phyloP scores from a whole-genome alignment of 1,140 invertebrate genomes.

The Drosophila parvula region DNA sequence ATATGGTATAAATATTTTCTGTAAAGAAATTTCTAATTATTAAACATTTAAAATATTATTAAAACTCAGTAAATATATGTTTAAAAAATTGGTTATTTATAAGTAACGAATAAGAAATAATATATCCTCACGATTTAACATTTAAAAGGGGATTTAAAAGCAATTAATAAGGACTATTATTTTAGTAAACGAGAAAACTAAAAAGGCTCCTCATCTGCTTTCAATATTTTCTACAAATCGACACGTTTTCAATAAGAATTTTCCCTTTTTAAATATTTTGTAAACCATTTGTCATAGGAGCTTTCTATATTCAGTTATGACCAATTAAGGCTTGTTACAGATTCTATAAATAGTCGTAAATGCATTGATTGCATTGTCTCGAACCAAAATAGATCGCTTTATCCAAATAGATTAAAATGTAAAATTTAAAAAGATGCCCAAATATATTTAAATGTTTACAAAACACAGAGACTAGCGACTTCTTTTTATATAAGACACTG shows the following conservation, averaged over 20 bases:
- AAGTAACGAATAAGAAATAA: no score
- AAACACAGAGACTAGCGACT: slow-evolving; percentile 13
- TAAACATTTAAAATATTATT: neutral
- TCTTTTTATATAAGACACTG: slow-evolving; percentile 60
- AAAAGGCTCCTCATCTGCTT: no score
- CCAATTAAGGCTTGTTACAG: slow-evolving; percentile 43
- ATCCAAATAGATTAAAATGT: neutral
- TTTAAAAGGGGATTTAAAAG: no score
- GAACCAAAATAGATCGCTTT: slow-evolving; percentile 4
- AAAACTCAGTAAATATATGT: no score
- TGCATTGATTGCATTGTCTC: slow-evolving; percentile 43
- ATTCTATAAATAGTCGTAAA: slow-evolving; percentile 31
- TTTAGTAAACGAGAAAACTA: no score
- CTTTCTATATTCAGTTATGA: slow-evolving; percentile 20
- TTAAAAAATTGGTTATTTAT: no score
- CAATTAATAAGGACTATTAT: no score
- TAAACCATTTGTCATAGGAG: neutral
- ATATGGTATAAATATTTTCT: neutral
- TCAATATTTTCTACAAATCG: no score
- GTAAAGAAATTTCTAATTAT: neutral
- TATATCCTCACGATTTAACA: neutral
- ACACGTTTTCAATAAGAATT: no score
- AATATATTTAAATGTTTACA: neutral
- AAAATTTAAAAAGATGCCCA: neutral
- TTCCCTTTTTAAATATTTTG: neutral